Conservation (phyloP, 2,888 invertebrate genomes). For the Lithosia quadra region DNA sequence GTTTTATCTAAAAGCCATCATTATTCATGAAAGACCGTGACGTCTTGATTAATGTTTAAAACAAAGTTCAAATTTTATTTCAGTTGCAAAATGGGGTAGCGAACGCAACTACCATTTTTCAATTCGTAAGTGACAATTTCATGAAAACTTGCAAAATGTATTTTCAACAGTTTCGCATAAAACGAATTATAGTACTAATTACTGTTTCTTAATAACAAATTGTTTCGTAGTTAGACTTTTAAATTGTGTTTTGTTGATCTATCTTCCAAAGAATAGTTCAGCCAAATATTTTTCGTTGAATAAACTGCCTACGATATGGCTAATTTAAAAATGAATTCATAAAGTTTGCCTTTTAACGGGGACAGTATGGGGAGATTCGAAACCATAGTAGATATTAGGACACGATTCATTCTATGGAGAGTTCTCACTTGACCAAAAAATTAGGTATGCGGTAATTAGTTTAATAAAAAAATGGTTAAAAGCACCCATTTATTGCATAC, state of each 20-base stretch:
- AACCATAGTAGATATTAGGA: no score
- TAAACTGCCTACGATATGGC: not conserved
- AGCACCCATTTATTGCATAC: no score
- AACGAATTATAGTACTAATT: conserved; percentile 29
- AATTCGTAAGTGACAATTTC: conserved; percentile 46
- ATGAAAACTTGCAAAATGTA: conserved; percentile 43
- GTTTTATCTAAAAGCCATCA: conserved; percentile 56
- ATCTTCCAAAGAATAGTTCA: not conserved
- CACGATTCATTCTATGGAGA: no score
- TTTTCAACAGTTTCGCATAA: conserved; percentile 32
- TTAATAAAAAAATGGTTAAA: no score
- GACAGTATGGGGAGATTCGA: no score
- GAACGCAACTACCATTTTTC: conserved; percentile 50
- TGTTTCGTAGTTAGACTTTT: not conserved
- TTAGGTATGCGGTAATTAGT: no score
- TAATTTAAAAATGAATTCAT: no score
- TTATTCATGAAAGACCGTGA: conserved; percentile 66
- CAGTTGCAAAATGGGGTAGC: conserved; percentile 47
- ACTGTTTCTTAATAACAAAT: conserved; percentile 27
- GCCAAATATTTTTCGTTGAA: not conserved
- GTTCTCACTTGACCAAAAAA: no score
- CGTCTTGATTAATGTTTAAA: conserved; percentile 67
- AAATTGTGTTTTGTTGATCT: not conserved
- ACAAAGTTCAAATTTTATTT: conserved; percentile 65
- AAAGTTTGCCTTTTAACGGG: no score